phyloP scores from a whole-genome alignment of 2,888 invertebrate genomes.

The Philopedon plagiatum region DNA sequence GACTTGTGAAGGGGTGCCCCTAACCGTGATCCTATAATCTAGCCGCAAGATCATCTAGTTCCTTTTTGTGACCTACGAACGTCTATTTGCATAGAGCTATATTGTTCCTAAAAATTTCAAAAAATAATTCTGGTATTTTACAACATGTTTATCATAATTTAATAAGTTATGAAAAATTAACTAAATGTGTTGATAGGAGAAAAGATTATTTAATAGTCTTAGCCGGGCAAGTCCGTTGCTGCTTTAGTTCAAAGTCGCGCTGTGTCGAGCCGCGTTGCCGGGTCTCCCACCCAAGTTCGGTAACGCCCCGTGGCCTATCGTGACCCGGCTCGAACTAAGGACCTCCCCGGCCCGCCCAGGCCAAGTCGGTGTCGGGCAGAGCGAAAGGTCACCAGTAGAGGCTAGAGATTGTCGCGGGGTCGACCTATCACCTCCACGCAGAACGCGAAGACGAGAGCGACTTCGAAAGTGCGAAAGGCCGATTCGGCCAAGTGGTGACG shows the following conservation, averaged over 20 bases:
- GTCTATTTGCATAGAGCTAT: no score
- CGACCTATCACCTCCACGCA: conserved; percentile 69
- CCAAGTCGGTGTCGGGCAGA: conserved; percentile 70
- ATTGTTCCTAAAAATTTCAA: no score
- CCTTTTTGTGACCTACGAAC: no score
- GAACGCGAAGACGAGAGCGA: conserved; percentile 57
- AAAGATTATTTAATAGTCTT: background rate
- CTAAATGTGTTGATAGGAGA: no score
- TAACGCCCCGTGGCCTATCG: conserved; percentile 69
- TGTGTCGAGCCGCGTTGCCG: conserved; percentile 50
- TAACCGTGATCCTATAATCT: no score
- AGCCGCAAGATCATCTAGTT: no score
- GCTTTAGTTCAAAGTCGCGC: conserved; percentile 49
- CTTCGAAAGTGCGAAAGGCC: conserved; percentile 49
- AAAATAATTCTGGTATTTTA: no score
- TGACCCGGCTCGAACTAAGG: conserved; percentile 69
- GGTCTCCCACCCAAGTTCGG: conserved; percentile 59
- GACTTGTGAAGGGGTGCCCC: no score
- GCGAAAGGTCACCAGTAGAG: conserved; percentile 71
- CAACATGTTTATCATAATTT: background rate
- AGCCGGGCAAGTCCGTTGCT: conserved; percentile 31
- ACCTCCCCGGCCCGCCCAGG: conserved; percentile 70
- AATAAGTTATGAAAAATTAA: background rate
- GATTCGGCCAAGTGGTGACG: conserved; percentile 45
- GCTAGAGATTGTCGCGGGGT: conserved; percentile 70